Percentiles rank a stretch among this genome's conserved stretches.
These are phyloP conservation scores for Aulostomus chinensis DNA, from an alignment of 2,797 vertebrate species.

Conservation along the genomic window DNA sequence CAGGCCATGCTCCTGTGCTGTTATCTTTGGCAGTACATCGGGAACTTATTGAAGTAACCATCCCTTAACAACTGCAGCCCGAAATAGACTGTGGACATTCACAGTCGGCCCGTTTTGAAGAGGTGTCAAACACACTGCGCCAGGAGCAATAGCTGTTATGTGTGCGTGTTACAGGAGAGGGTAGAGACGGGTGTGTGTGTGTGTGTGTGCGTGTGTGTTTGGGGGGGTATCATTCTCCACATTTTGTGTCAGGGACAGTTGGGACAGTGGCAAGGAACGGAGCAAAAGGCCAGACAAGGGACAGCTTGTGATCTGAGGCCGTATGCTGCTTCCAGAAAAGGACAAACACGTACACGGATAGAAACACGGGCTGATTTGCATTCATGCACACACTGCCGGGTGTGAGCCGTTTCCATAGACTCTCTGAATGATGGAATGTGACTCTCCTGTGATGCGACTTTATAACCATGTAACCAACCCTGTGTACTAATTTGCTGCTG, in stretches of 20 bases:
- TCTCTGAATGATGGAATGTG: slow-evolving; percentile 16
- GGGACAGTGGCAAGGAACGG: slow-evolving; percentile 56
- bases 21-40: slow-evolving; percentile 74
- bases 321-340: slow-evolving; percentile 40
- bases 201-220: slow-evolving; percentile 31
- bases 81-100: slow-evolving; percentile 70
- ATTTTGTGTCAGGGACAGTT: slow-evolving; percentile 62
- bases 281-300: slow-evolving; percentile 68
- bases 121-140: slow-evolving; percentile 65
- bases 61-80: slow-evolving; percentile 69
- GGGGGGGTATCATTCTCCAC: slow-evolving; percentile 50
- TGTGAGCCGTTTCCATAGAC: slow-evolving; percentile 21
- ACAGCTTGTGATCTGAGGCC: slow-evolving; percentile 53
- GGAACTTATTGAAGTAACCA: slow-evolving; percentile 66
- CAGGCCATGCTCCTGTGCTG: slow-evolving; percentile 49
- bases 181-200: slow-evolving; percentile 25
- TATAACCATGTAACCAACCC: slow-evolving; percentile 12
- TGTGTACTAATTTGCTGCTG: slow-evolving; percentile 38
- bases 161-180: slow-evolving; percentile 31
- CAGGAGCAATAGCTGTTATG: slow-evolving; percentile 46
- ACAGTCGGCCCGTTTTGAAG: slow-evolving; percentile 61
- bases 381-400: slow-evolving; percentile 3
- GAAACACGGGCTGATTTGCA: slow-evolving; percentile 10
- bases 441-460: slow-evolving; percentile 12
- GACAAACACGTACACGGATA: slow-evolving; percentile 30